Conservation (phyloP, 1,140 invertebrate genomes). For the Drosophila orosa region DNA sequence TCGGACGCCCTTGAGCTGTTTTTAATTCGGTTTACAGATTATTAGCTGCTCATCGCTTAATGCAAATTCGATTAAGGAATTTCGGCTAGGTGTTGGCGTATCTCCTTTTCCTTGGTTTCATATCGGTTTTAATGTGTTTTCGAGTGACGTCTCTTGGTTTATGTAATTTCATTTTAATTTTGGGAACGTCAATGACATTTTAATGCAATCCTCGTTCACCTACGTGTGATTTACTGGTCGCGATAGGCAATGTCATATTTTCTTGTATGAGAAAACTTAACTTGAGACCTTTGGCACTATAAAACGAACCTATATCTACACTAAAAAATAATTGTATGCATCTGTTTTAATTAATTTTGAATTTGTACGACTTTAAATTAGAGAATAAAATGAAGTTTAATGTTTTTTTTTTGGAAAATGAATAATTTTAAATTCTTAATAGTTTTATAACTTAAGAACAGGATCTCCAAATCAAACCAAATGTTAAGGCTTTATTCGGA, state of each 20-base stretch:
- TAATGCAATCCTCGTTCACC: conserved; percentile 49
- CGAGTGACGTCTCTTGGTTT: conserved; percentile 45
- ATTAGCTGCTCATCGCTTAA: conserved; percentile 79
- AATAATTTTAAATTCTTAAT: no score
- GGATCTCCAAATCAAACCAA: no score
- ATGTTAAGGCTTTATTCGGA: no score
- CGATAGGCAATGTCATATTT: conserved; percentile 58
- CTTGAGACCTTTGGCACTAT: not conserved
- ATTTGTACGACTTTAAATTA: not conserved
- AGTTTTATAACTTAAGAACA: no score
- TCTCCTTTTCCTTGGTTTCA: conserved; percentile 6
- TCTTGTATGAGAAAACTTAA: conserved; percentile 16
- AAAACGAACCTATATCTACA: not conserved
- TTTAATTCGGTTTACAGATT: conserved; percentile 82
- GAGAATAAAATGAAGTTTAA: no score
- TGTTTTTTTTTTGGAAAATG: no score
- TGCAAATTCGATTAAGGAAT: conserved; percentile 74
- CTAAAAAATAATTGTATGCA: not conserved
- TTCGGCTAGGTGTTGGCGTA: conserved; percentile 46
- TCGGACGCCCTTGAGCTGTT: conserved; percentile 64
- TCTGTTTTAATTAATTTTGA: not conserved
- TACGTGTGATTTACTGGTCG: conserved; percentile 54
- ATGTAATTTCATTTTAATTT: conserved; percentile 74
- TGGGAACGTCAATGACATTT: conserved; percentile 42
- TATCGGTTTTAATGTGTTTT: conserved; percentile 27